Evolutionary conservation across 23 tunicate genomes (phyloP).

Genomic region (Botrylloides violaceus): DNA sequence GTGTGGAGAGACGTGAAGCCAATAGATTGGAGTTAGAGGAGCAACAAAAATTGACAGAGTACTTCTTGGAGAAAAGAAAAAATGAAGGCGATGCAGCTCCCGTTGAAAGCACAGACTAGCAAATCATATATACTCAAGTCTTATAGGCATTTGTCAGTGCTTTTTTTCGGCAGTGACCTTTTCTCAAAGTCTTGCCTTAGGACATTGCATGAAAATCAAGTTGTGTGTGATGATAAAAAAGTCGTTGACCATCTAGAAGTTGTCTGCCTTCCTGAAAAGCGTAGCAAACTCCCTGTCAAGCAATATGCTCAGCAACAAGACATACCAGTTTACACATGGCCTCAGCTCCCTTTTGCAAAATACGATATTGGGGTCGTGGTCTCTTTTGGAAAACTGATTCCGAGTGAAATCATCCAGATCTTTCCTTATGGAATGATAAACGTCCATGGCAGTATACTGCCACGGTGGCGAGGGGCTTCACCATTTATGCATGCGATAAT

Average conservation of each 20-base stretch:
- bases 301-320: slow-evolving; percentile 26
- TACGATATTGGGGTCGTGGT: slow-evolving; percentile 73
- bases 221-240: not conserved
- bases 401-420: slow-evolving; percentile 28
- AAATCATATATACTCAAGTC: not conserved
- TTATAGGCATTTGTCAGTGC: not conserved
- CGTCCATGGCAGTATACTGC: slow-evolving; percentile 70
- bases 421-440: slow-evolving; percentile 62
- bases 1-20: slow-evolving; percentile 27
- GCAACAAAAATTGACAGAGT: slow-evolving; percentile 27
- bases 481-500: slow-evolving; percentile 68
- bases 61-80: slow-evolving; percentile 7
- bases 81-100: not conserved
- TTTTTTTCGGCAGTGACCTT: slow-evolving; percentile 46
- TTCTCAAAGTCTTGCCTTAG: slow-evolving; percentile 34
- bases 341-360: slow-evolving; percentile 6
- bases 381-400: slow-evolving; percentile 69
- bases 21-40: slow-evolving; percentile 4
- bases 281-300: slow-evolving; percentile 24
- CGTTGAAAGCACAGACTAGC: not conserved
- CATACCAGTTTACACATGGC: slow-evolving; percentile 36
- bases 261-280: slow-evolving; percentile 35
- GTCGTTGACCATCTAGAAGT: not conserved
- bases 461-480: slow-evolving; percentile 64
- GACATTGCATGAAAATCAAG: slow-evolving; percentile 6